Conservation (phyloP, 2,888 invertebrate species). For the Chironomus tentans region DNA sequence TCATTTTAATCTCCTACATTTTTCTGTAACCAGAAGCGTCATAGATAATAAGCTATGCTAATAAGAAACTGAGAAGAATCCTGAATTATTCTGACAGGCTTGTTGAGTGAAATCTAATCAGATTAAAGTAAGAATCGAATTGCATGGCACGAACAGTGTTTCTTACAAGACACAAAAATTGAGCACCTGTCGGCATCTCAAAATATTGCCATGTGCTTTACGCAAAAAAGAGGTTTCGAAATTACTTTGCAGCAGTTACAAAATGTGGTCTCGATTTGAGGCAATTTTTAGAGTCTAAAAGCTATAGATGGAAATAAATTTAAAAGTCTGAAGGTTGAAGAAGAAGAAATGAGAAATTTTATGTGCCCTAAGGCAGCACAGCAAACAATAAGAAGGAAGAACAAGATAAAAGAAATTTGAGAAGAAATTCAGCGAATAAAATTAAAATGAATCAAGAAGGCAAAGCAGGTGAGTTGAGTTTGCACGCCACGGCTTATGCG, state of each 20-base stretch:
- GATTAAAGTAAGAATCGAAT: too few species aligned
- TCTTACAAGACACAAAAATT: too few species aligned
- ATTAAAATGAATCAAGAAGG: background rate
- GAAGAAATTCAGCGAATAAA: background rate
- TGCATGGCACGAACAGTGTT: too few species aligned
- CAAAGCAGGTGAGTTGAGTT: background rate
- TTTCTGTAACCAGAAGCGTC: too few species aligned
- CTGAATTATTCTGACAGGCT: too few species aligned
- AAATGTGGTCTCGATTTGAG: too few species aligned
- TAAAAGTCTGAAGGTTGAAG: background rate
- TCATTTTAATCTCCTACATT: too few species aligned
- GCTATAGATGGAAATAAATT: background rate
- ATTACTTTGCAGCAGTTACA: too few species aligned
- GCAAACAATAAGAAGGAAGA: background rate
- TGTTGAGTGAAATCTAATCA: too few species aligned
- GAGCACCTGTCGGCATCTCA: too few species aligned
- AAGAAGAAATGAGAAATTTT: background rate
- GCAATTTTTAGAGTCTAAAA: background rate
- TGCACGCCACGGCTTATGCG: background rate
- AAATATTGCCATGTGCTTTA: background rate
- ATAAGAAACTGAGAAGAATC: too few species aligned
- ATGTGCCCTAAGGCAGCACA: background rate
- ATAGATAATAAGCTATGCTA: too few species aligned
- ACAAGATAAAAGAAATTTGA: background rate
- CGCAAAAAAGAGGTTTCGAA: background rate